Evolutionary conservation across 2,888 invertebrate species (phyloP).

Genomic region (Cerastis leucographa): DNA sequence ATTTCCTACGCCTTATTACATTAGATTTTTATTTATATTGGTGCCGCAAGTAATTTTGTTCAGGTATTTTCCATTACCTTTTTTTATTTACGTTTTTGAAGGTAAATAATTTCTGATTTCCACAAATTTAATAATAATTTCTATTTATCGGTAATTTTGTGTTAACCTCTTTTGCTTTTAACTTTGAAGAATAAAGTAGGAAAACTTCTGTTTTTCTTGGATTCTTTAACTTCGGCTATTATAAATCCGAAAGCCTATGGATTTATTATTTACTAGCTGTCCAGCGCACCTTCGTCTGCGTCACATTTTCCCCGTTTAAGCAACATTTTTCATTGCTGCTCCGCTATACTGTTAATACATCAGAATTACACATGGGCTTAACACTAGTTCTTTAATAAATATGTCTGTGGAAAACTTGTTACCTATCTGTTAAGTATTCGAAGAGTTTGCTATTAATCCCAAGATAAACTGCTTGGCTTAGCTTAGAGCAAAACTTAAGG

Average conservation of each 20-base stretch:
- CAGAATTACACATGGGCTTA: background rate
- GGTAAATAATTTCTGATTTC: background rate
- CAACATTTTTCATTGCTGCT: no score
- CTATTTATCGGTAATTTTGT: background rate
- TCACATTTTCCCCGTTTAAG: no score
- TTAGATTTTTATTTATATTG: background rate
- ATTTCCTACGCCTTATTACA: background rate
- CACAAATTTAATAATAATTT: no score
- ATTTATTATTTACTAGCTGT: no score
- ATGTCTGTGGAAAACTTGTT: background rate
- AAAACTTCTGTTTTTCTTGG: background rate
- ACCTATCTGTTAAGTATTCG: background rate
- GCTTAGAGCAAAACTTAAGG: conserved; percentile 14
- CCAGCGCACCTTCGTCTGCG: no score
- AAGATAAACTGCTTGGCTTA: conserved; percentile 1
- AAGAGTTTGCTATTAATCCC: conserved; percentile 5
- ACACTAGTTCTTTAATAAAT: background rate
- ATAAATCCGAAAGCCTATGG: background rate
- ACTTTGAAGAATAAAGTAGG: background rate
- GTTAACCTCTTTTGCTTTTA: background rate
- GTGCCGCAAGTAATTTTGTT: background rate
- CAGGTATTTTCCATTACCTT: background rate
- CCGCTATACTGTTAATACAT: background rate
- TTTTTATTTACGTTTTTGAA: background rate
- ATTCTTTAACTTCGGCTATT: background rate